phyloP scores from a whole-genome alignment of 2,113 vertebrate genomes.

The Vulpes ferrilata region DNA sequence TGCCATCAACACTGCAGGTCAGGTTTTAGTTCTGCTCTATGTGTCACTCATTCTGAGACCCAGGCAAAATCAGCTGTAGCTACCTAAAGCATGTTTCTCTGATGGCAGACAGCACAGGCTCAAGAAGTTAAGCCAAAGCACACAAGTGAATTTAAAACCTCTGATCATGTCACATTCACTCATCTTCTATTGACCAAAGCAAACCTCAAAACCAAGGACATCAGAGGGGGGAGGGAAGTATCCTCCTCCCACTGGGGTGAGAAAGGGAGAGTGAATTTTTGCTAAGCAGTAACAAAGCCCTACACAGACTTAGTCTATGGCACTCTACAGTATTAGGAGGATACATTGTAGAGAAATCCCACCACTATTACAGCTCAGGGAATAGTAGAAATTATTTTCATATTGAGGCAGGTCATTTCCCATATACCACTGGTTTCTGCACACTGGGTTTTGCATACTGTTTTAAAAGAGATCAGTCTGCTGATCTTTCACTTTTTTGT shows the following conservation, averaged over 20 bases:
- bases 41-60: not conserved
- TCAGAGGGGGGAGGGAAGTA: not conserved
- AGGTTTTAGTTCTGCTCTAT: constrained; percentile 1
- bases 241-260: not conserved
- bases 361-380: not conserved
- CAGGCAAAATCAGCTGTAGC: not conserved
- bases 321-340: not conserved
- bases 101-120: not conserved
- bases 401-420: not conserved
- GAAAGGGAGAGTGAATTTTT: not conserved
- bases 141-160: not conserved
- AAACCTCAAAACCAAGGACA: not conserved
- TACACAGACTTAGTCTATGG: not conserved
- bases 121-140: constrained; percentile 24
- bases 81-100: constrained; percentile 3
- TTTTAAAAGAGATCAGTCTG: constrained; percentile 38
- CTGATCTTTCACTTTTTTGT: constrained; percentile 34
- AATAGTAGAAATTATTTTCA: not conserved
- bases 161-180: not conserved
- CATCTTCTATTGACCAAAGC: constrained; percentile 4
- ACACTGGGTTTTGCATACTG: not conserved
- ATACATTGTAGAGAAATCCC: not conserved
- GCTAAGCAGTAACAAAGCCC: not conserved
- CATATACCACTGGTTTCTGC: not conserved
- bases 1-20: not conserved